Conservation (phyloP, 2,113 vertebrate species). For the Dicentrarchus labrax region DNA sequence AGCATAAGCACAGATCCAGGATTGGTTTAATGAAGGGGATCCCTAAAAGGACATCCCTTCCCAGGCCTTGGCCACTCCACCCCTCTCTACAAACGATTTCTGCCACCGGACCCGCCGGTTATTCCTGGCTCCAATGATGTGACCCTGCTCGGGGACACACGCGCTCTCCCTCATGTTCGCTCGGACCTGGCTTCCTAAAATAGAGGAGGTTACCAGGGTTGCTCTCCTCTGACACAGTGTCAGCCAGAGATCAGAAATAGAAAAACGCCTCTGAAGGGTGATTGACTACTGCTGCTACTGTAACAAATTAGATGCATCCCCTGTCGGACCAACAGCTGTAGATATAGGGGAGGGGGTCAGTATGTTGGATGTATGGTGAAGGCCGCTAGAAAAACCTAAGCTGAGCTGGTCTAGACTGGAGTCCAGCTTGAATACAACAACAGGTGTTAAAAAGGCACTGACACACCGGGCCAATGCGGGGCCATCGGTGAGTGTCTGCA, state of each 20-base stretch:
- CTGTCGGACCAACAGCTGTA: background rate
- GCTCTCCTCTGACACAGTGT: conserved; percentile 38
- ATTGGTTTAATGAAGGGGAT: conserved; percentile 60
- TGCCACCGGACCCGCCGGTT: conserved; percentile 65
- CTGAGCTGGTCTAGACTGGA: background rate
- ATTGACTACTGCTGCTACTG: conserved; percentile 39
- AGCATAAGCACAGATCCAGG: conserved; percentile 54
- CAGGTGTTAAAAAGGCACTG: background rate
- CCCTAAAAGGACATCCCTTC: conserved; percentile 91
- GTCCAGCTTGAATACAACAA: background rate
- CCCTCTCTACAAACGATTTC: conserved; percentile 5
- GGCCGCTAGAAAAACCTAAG: conserved; percentile 16
- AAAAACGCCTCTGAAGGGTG: conserved; percentile 3
- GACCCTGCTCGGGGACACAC: conserved; percentile 55
- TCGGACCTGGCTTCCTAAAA: conserved; percentile 69
- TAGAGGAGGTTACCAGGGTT: conserved; percentile 58
- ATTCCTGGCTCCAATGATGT: conserved; percentile 84
- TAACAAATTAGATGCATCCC: conserved; percentile 58
- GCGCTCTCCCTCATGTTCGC: background rate
- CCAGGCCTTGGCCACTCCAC: conserved; percentile 44
- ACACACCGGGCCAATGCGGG: too few species aligned
- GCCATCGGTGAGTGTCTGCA: too few species aligned
- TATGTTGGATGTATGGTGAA: background rate
- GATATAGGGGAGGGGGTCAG: background rate
- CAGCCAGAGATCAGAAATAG: conserved; percentile 59